phyloP scores from a whole-genome alignment of 1,140 invertebrate species.

The Cydia strobilella region DNA sequence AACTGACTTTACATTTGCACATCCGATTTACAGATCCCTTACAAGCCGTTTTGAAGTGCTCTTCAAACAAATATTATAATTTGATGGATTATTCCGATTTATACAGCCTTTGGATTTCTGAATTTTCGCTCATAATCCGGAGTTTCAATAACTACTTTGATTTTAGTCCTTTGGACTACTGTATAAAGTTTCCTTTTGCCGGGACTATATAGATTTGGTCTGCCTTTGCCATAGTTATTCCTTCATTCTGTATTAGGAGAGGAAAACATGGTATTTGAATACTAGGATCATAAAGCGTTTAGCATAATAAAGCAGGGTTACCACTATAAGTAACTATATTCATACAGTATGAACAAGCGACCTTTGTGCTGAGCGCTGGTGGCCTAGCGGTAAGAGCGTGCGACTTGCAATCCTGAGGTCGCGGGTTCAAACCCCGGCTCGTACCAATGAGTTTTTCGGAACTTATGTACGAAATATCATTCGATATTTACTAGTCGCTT shows the following conservation, averaged over 20 bases:
- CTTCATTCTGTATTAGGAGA: not conserved
- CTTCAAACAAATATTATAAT: conserved; percentile 29
- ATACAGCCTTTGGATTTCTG: not conserved
- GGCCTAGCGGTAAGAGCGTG: too few species aligned
- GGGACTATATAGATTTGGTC: not conserved
- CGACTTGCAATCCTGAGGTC: too few species aligned
- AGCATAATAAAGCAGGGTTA: not conserved
- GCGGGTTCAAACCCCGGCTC: too few species aligned
- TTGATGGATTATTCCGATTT: conserved; percentile 27
- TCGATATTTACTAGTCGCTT: too few species aligned
- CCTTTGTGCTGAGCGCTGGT: too few species aligned
- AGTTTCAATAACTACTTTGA: not conserved
- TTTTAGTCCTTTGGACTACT: not conserved
- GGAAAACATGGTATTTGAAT: conserved; percentile 11
- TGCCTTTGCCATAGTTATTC: not conserved
- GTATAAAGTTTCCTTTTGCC: not conserved
- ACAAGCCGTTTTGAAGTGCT: conserved; percentile 1
- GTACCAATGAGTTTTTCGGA: too few species aligned
- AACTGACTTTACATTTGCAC: not conserved
- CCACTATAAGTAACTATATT: too few species aligned
- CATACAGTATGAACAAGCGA: too few species aligned
- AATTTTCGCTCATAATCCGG: not conserved
- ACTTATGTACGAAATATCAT: too few species aligned
- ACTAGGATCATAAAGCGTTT: not conserved
- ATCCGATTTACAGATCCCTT: conserved; percentile 5